phyloP scores from a whole-genome alignment of 2,888 invertebrate genomes.

The Julus scandinavius region DNA sequence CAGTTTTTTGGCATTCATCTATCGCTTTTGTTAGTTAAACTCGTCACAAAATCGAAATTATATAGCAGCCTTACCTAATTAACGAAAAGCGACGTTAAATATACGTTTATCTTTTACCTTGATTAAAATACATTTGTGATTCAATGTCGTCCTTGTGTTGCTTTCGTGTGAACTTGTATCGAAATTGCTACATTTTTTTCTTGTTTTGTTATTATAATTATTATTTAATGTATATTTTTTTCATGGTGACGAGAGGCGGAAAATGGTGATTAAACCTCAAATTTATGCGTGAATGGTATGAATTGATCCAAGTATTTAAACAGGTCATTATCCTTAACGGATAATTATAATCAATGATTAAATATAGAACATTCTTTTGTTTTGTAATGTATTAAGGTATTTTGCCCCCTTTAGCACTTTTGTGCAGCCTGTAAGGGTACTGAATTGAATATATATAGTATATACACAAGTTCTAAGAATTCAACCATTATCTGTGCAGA shows the following conservation, averaged over 20 bases:
- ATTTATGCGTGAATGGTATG: neutral
- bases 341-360: no score
- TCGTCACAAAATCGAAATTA: neutral
- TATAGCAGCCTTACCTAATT: neutral
- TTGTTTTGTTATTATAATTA: neutral
- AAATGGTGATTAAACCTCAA: no score
- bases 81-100: neutral
- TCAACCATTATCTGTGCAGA: no score
- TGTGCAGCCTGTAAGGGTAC: no score
- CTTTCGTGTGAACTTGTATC: constrained; percentile 1
- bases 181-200: neutral
- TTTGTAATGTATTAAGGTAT: no score
- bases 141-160: neutral
- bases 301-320: neutral
- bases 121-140: neutral
- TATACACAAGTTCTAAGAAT: no score
- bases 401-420: no score
- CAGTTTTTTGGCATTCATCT: neutral
- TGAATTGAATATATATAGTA: no score
- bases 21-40: neutral
- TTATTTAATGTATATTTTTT: no score
- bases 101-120: neutral
- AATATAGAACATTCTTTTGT: no score
- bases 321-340: no score
- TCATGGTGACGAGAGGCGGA: no score